Conservation (phyloP, 2,113 vertebrate genomes). For the Myotis yumanensis region DNA sequence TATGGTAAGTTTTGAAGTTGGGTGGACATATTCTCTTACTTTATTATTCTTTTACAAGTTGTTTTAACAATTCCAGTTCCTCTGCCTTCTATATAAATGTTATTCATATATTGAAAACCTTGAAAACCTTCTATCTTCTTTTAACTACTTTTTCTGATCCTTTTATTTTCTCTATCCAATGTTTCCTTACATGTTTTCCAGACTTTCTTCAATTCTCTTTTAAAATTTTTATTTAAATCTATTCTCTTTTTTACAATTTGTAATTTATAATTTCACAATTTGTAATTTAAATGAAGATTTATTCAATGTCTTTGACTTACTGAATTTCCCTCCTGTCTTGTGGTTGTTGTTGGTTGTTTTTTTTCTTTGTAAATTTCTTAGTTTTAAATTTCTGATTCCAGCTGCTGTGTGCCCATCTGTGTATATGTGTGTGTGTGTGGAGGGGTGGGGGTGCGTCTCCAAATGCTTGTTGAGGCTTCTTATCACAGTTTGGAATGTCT, state of each 20-base stretch:
- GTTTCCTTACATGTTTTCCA: neutral
- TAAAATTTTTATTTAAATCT: conserved; percentile 30
- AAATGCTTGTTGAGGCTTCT: neutral
- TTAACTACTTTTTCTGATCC: neutral
- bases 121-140: neutral
- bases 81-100: neutral
- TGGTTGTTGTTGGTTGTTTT: neutral
- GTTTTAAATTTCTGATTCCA: neutral
- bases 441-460: neutral
- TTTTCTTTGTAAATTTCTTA: neutral
- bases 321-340: neutral
- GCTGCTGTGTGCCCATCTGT: neutral
- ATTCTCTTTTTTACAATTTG: neutral
- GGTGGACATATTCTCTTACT: neutral
- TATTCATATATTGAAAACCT: neutral
- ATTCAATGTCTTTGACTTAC: neutral
- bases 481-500: neutral
- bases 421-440: no score
- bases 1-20: neutral
- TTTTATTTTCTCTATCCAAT: neutral
- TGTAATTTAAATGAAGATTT: neutral
- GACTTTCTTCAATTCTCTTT: neutral
- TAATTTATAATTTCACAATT: neutral
- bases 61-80: neutral
- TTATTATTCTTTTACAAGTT: conserved; percentile 19